Base-by-base conservation (phyloP, 2,113 vertebrate genomes). In the Dolichotis patagonum region DNA sequence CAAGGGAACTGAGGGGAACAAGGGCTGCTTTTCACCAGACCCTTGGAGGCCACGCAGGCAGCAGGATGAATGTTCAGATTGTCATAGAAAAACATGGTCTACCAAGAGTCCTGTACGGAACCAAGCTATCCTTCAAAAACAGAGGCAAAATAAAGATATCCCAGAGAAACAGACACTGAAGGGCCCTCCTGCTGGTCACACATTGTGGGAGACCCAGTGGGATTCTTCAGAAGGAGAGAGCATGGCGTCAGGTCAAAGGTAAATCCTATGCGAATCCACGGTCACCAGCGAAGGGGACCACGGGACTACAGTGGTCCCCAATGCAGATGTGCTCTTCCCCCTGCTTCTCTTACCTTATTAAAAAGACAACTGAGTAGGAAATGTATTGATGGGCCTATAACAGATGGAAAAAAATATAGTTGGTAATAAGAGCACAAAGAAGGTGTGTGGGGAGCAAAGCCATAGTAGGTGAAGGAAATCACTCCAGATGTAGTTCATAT, bases 401-500 rank as follows among this genome's bases (percentile, higher is more conserved):
- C 28, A 16, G 22, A 8, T 20, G 43, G 52, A n/a, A 32, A 32
- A 32, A 54, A 71, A 8, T 28, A 0, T 19, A 30, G n/a, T 22
- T 19, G 54, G 3, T 35, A 1, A 30, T 7, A 52, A 41, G 1
- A 7, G 41, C 69, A 77, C 84, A 10, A 35, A 43, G 38, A 26
- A 26, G 7, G 56, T 0, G 0, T 2, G 0, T 1, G n/a, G 16
- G 80, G 46, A 43, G 24, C 65, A 65, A 26, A 82, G 38, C 24
- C 11, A 0, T 5, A 5, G 0, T 6, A 28, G 24, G 38, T 1
- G 8, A 35, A 54, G 65, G 54, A 63, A 62, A 30, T 7, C 1
- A 12, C 22, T 32, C 10, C 43, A 8, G n/a, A 46, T 1, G 14
- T n/a, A 19, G 19, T 2, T 16, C 0, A 17, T 8, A 62, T 17